phyloP scores from a whole-genome alignment of 2,888 invertebrate genomes.

The Orthosia cruda region DNA sequence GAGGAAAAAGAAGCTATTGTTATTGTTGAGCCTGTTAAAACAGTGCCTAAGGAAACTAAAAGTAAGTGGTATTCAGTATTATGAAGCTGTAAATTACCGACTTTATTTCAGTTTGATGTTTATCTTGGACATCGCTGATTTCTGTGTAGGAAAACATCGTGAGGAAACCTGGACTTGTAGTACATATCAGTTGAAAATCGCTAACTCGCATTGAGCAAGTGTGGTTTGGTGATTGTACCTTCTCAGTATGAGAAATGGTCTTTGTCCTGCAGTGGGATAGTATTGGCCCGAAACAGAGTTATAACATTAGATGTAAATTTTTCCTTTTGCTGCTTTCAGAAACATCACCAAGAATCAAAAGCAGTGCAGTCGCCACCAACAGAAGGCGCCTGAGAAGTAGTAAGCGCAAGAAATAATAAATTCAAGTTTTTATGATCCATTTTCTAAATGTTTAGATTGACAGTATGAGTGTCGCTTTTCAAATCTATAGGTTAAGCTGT shows the following conservation, averaged over 20 bases:
- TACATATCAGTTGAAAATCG: too few relatives aligned
- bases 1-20: constrained; percentile 75
- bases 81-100: neutral
- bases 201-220: too few relatives aligned
- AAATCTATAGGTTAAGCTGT: constrained; percentile 63
- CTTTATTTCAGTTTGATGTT: neutral
- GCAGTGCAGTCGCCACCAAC: constrained; percentile 73
- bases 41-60: constrained; percentile 42
- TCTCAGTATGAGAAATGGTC: too few relatives aligned
- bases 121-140: too few relatives aligned
- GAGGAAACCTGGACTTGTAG: too few relatives aligned
- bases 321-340: constrained; percentile 74
- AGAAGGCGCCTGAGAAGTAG: constrained; percentile 83
- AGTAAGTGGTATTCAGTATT: constrained; percentile 47
- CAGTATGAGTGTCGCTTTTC: constrained; percentile 57
- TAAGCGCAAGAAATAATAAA: constrained; percentile 76
- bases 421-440: constrained; percentile 4
- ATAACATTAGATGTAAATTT: neutral
- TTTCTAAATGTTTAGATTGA: constrained; percentile 34
- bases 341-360: constrained; percentile 71
- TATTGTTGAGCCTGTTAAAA: constrained; percentile 53
- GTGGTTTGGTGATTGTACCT: too few relatives aligned
- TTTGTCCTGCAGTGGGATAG: too few relatives aligned
- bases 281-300: neutral
- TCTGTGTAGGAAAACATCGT: too few relatives aligned